Percentiles rank a stretch among this genome's conserved stretches.
These are phyloP conservation scores for Malurus leucopterus DNA, from an alignment of 2,797 vertebrate genomes.

Conservation along the genomic window DNA sequence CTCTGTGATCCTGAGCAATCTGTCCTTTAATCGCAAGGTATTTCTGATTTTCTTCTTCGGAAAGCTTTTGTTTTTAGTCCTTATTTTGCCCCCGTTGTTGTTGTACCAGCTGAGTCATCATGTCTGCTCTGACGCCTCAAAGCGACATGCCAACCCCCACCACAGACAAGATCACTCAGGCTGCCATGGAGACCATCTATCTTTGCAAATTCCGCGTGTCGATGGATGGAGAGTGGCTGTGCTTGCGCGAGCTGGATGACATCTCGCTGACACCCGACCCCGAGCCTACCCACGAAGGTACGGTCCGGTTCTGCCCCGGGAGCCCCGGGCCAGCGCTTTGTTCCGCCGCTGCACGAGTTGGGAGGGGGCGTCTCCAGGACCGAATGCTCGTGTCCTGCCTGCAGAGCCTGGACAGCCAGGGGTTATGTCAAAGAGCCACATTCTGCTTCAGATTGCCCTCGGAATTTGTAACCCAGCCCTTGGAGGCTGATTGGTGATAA, in stretches of 20 bases:
- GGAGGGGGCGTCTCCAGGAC: neutral
- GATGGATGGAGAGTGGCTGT: conserved; percentile 98
- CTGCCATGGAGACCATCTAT: conserved; percentile 98
- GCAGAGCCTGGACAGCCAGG: neutral
- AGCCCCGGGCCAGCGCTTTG: conserved; percentile 8
- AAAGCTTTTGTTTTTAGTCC: conserved; percentile 50
- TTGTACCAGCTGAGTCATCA: conserved; percentile 95
- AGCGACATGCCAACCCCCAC: conserved; percentile 96
- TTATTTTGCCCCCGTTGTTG: conserved; percentile 56
- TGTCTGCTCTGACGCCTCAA: conserved; percentile 97
- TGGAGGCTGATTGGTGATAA: too few relatives aligned
- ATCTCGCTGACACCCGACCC: conserved; percentile 99
- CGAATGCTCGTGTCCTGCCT: neutral
- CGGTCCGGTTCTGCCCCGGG: conserved; percentile 8
- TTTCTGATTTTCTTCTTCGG: conserved; percentile 28
- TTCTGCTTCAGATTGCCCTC: neutral
- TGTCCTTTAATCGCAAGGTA: conserved; percentile 30
- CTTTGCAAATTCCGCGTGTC: conserved; percentile 99
- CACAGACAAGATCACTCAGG: conserved; percentile 99
- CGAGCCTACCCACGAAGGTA: conserved; percentile 98
- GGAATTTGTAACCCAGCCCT: neutral
- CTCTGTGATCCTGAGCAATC: conserved; percentile 31
- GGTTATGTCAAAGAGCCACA: accelerated
- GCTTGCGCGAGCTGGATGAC: conserved; percentile 96
- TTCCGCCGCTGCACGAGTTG: neutral